Evolutionary conservation across 1,140 invertebrate genomes (phyloP), one percentile per base, ranked within the genome.

Genomic region (Epicauta chinensis): DNA sequence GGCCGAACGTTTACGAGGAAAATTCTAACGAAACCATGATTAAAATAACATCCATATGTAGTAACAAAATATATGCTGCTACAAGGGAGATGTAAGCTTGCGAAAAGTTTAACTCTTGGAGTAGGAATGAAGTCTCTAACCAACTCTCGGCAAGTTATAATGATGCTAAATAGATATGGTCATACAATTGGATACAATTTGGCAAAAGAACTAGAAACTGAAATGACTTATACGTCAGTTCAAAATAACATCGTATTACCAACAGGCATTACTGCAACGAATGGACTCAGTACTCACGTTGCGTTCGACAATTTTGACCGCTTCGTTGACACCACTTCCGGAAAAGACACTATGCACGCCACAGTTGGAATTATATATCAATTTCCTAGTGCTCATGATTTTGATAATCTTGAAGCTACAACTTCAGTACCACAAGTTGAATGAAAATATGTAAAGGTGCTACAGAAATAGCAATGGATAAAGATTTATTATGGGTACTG

Each of bases 251-350:
- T 31, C 14, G 7, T 64, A 15, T 56, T 59, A 54, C 65, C 68
- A 17, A n/a, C 50, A 17, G 60, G 54, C 2, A 68, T 70, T 48
- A 23, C 1, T 39, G 16, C n/a, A 37, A n/a, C 13, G 37, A 40
- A 53, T 34, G 34, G 51, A 16, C 37, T 56, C 7, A 53, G 40
- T 37, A 74, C 70, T 32, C 47, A 61, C 42, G 55, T 74, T 31
- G 73, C 71, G 0, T 75, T 62, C 45, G 71, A 75, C 51, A 75
- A 74, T 62, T 75, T 67, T 45, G 72, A 75, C 58, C 53, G 70
- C 1, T 71, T 60, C 37, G 69, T 70, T 11, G 69, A 75, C 37
- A 74, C 72, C 12, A 11, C 45, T 12, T 61, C 17, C 52, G 72
- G 73, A 15, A 73, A 71, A 56, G 69, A 71, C 49, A 75, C 71